phyloP scores from a whole-genome alignment of 2,113 vertebrate species.

The Delphinus delphis region DNA sequence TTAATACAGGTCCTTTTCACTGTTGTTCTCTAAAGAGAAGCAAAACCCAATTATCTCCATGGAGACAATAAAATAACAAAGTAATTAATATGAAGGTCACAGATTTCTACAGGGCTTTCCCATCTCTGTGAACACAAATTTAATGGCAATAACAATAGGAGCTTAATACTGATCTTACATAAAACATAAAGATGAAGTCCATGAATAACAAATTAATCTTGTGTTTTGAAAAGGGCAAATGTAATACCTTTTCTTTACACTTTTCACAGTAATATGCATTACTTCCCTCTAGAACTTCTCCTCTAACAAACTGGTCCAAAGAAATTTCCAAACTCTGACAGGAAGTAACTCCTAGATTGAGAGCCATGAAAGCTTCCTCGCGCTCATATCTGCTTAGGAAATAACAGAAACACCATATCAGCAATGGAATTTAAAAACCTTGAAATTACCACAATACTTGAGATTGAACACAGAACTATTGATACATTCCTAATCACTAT shows the following conservation, averaged over 20 bases:
- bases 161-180: background rate
- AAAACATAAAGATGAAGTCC: background rate
- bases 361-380: conserved; percentile 98
- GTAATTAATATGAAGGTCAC: background rate
- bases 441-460: background rate
- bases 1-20: conserved; percentile 99
- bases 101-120: background rate
- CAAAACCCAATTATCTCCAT: conserved; percentile 61
- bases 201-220: background rate
- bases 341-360: conserved; percentile 98
- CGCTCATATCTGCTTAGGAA: conserved; percentile 91
- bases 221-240: background rate
- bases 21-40: conserved; percentile 92
- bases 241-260: conserved; percentile 96
- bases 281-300: conserved; percentile 98
- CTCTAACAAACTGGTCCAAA: conserved; percentile 98
- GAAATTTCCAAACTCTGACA: conserved; percentile 99
- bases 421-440: background rate
- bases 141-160: background rate
- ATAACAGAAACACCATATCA: background rate
- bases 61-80: background rate
- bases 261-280: conserved; percentile 99
- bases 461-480: background rate
- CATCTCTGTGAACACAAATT: background rate
- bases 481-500: background rate